Evolutionary conservation across 2,888 invertebrate species (phyloP).

Genomic region (Nomada fabriciana): DNA sequence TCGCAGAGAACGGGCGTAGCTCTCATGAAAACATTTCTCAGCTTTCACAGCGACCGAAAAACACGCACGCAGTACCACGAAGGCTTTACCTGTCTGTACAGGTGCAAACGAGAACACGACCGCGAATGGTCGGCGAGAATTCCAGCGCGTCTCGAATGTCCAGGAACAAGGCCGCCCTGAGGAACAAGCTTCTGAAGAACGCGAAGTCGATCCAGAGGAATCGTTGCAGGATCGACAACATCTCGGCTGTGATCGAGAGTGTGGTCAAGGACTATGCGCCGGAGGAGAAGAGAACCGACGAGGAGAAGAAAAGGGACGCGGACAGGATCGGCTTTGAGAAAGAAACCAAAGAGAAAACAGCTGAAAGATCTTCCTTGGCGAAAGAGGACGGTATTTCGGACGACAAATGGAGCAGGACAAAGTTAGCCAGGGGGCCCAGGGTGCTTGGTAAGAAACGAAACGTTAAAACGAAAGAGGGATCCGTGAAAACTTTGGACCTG

Average conservation of each 20-base stretch:
- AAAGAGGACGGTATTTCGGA: background rate
- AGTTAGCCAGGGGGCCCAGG: conserved; percentile 61
- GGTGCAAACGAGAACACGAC: conserved; percentile 79
- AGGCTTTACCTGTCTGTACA: conserved; percentile 57
- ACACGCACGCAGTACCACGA: conserved; percentile 19
- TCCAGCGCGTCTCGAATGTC: conserved; percentile 72
- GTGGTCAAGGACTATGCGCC: conserved; percentile 68
- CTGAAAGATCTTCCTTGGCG: background rate
- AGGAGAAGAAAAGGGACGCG: background rate
- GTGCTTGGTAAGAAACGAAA: conserved; percentile 78
- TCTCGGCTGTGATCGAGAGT: conserved; percentile 79
- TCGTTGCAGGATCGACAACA: conserved; percentile 78
- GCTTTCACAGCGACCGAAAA: background rate
- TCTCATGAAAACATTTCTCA: background rate
- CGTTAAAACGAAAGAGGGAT: conserved; percentile 69
- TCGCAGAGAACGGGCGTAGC: background rate
- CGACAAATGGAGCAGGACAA: conserved; percentile 50
- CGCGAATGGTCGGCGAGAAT: conserved; percentile 72
- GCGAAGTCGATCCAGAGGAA: conserved; percentile 82
- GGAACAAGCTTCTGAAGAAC: conserved; percentile 81
- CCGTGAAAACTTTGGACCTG: conserved; percentile 31
- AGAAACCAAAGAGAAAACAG: conserved; percentile 58
- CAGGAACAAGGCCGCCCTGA: conserved; percentile 78
- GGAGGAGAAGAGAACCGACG: conserved; percentile 31
- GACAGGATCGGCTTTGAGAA: conserved; percentile 18